These are phyloP conservation scores for Cacoxenus indagator DNA, from an alignment of 2,888 invertebrate genomes.

Conservation along the genomic window DNA sequence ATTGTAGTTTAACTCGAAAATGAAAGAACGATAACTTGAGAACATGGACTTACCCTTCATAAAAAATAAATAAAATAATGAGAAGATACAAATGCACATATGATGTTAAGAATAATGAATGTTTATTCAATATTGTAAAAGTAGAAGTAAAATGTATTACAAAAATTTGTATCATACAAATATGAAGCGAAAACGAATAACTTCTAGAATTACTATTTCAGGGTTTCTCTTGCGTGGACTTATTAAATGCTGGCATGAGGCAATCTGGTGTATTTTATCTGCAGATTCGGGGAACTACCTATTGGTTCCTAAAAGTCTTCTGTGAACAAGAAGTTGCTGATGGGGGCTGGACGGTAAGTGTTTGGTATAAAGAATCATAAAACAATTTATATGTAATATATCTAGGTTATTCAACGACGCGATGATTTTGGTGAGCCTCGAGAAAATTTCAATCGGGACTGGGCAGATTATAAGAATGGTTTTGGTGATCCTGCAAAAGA, in stretches of 20 bases:
- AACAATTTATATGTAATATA: neutral
- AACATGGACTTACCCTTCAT: no score
- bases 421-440: slow-evolving; percentile 90
- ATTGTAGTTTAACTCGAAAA: no score
- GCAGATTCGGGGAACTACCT: slow-evolving; percentile 91
- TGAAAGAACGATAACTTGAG: no score
- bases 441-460: slow-evolving; percentile 92
- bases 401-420: slow-evolving; percentile 88
- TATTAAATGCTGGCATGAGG: slow-evolving; percentile 87
- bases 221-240: slow-evolving; percentile 91
- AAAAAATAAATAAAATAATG: no score
- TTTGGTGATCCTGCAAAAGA: slow-evolving; percentile 92
- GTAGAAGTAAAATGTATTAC: no score
- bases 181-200: no score
- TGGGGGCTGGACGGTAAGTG: slow-evolving; percentile 91
- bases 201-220: slow-evolving; percentile 73
- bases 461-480: slow-evolving; percentile 93
- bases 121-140: no score
- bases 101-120: no score
- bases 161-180: no score
- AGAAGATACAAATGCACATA: no score
- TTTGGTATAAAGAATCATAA: no score
- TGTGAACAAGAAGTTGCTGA: slow-evolving; percentile 91
- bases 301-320: slow-evolving; percentile 92
- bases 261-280: slow-evolving; percentile 91